Evolutionary conservation across 1,140 invertebrate species (phyloP).

Genomic region (Ceratina calcarata): DNA sequence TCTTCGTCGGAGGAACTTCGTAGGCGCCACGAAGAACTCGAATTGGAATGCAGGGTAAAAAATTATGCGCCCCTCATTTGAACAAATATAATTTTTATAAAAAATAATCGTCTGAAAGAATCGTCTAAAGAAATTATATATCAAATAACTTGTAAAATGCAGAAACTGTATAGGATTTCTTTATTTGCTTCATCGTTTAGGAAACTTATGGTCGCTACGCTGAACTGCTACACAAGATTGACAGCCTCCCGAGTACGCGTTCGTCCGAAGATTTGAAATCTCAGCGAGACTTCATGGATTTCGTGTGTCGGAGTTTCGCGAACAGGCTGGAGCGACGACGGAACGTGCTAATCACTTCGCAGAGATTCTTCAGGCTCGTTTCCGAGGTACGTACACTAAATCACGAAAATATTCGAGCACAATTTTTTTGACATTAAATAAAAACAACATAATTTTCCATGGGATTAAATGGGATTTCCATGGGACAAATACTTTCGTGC

Average conservation of each 20-base stretch:
- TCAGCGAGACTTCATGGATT: constrained; percentile 89
- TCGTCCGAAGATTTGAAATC: constrained; percentile 83
- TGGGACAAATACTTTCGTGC: too few species aligned
- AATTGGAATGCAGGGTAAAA: constrained; percentile 87
- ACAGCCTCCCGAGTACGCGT: constrained; percentile 80
- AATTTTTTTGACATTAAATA: too few species aligned
- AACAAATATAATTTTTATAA: too few species aligned
- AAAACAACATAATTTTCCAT: too few species aligned
- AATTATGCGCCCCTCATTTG: background rate
- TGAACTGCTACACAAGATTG: constrained; percentile 86
- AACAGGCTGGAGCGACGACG: constrained; percentile 87
- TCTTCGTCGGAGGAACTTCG: constrained; percentile 86
- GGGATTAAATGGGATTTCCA: too few species aligned
- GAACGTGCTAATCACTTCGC: constrained; percentile 88
- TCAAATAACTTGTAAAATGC: too few species aligned
- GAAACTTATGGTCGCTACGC: constrained; percentile 89
- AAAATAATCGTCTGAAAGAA: too few species aligned
- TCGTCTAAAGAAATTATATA: too few species aligned
- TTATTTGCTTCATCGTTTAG: constrained; percentile 63
- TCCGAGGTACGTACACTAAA: constrained; percentile 81
- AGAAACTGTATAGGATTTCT: too few species aligned
- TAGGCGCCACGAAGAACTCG: constrained; percentile 87
- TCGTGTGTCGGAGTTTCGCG: constrained; percentile 89
- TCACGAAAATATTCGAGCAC: too few species aligned
- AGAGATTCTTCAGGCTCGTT: constrained; percentile 88